Conservation (phyloP, 2,797 vertebrate genomes). For the Semotilus atromaculatus region DNA sequence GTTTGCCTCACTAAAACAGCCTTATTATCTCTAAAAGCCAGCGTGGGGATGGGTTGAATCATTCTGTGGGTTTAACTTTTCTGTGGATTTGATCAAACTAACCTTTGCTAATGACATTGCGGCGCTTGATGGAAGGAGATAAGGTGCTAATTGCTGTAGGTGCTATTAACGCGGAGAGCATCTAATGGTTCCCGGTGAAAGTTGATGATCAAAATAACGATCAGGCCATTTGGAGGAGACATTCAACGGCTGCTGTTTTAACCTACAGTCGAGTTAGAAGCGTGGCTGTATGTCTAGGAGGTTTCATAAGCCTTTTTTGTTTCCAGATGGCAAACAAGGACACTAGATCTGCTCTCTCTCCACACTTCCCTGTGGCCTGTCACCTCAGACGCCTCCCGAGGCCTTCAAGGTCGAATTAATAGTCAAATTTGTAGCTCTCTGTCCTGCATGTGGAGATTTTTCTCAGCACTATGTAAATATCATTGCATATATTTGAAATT, state of each 20-base stretch:
- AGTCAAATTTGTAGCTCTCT: conserved; percentile 26
- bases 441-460: conserved; percentile 12
- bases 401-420: conserved; percentile 29
- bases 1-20: background rate
- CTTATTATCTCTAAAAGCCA: background rate
- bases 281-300: background rate
- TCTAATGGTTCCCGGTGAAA: background rate
- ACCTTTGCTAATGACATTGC: conserved; percentile 25
- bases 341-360: background rate
- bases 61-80: conserved; percentile 15
- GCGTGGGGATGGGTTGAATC: background rate
- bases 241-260: background rate
- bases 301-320: background rate
- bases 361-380: background rate
- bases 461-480: conserved; percentile 46
- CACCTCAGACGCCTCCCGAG: conserved; percentile 10
- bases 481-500: conserved; percentile 55
- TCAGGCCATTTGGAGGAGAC: conserved; percentile 6
- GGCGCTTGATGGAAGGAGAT: background rate
- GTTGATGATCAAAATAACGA: conserved; percentile 1
- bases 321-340: conserved; percentile 34
- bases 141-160: conserved; percentile 22
- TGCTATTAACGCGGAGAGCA: background rate
- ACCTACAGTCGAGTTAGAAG: background rate
- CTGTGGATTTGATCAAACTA: conserved; percentile 22